phyloP scores from a whole-genome alignment of 2,888 invertebrate genomes.

The Aphidius colemani region DNA sequence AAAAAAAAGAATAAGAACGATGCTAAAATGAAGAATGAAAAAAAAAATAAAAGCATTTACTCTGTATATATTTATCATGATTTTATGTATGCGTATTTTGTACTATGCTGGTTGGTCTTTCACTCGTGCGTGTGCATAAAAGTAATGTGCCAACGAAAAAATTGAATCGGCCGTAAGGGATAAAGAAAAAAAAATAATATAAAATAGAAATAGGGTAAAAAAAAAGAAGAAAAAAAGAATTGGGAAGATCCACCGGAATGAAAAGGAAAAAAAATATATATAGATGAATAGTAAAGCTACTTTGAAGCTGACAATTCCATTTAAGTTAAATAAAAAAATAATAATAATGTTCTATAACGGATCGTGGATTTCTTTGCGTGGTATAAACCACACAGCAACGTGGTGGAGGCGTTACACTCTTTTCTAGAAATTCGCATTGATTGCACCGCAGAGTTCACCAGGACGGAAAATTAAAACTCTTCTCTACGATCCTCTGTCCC shows the following conservation, averaged over 20 bases:
- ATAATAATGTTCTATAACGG: neutral
- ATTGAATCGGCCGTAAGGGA: too few relatives aligned
- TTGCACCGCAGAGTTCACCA: slow-evolving; percentile 28
- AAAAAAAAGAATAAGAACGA: too few relatives aligned
- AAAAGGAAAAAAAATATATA: too few relatives aligned
- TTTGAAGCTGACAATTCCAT: slow-evolving; percentile 9
- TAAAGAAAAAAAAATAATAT: too few relatives aligned
- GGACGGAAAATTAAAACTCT: slow-evolving; percentile 37
- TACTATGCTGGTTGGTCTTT: slow-evolving; percentile 40
- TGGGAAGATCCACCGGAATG: too few relatives aligned
- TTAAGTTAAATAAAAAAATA: neutral
- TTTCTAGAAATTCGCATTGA: slow-evolving; percentile 35
- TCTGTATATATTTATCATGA: slow-evolving; percentile 34
- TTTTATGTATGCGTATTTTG: neutral
- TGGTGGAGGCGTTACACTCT: slow-evolving; percentile 24
- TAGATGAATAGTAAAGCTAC: too few relatives aligned
- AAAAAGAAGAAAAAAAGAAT: too few relatives aligned
- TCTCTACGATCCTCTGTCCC: slow-evolving; percentile 16
- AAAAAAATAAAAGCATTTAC: neutral
- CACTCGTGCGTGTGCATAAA: slow-evolving; percentile 19
- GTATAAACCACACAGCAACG: slow-evolving; percentile 9
- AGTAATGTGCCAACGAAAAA: too few relatives aligned
- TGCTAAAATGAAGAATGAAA: too few relatives aligned
- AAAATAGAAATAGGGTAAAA: too few relatives aligned
- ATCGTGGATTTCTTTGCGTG: slow-evolving; percentile 16